Evolutionary conservation across 2,113 vertebrate genomes (phyloP).

Genomic region (Oreochromis spilurus): DNA sequence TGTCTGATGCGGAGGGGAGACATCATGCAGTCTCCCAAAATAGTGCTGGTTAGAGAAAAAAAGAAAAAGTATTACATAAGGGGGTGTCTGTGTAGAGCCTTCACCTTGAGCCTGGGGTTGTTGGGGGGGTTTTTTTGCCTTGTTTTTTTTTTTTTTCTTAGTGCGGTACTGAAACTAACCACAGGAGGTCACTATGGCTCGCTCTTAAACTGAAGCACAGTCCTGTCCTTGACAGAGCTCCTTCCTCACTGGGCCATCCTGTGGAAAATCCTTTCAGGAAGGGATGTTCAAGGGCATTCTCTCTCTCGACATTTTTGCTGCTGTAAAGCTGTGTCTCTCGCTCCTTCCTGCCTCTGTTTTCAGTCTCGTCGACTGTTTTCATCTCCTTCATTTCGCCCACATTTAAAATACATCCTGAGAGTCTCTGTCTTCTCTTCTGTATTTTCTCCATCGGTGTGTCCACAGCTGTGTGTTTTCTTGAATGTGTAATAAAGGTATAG

Average conservation of each 20-base stretch:
- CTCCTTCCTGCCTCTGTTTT: background rate
- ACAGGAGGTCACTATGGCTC: slow-evolving; percentile 58
- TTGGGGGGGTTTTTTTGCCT: background rate
- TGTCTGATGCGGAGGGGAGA: slow-evolving; percentile 30
- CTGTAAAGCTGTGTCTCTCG: background rate
- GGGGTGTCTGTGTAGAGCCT: slow-evolving; percentile 58
- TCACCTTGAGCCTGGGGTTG: slow-evolving; percentile 68
- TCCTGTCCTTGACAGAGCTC: slow-evolving; percentile 37
- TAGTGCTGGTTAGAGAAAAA: slow-evolving; percentile 36
- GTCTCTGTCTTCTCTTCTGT: background rate
- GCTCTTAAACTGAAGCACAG: background rate
- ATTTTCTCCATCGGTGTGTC: background rate
- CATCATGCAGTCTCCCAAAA: slow-evolving; percentile 62
- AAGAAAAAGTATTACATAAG: slow-evolving; percentile 62
- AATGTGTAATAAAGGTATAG: background rate
- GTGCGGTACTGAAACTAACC: slow-evolving; percentile 33
- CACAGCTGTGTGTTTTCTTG: background rate
- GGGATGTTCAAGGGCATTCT: slow-evolving; percentile 52
- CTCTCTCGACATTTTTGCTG: background rate
- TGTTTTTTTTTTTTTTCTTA: background rate
- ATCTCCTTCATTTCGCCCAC: background rate
- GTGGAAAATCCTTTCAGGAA: slow-evolving; percentile 32
- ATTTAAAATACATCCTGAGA: background rate
- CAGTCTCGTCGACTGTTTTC: background rate
- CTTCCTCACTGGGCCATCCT: slow-evolving; percentile 27